Base-by-base conservation (phyloP, 2,113 vertebrate genomes). In the Aegithalos caudatus region DNA sequence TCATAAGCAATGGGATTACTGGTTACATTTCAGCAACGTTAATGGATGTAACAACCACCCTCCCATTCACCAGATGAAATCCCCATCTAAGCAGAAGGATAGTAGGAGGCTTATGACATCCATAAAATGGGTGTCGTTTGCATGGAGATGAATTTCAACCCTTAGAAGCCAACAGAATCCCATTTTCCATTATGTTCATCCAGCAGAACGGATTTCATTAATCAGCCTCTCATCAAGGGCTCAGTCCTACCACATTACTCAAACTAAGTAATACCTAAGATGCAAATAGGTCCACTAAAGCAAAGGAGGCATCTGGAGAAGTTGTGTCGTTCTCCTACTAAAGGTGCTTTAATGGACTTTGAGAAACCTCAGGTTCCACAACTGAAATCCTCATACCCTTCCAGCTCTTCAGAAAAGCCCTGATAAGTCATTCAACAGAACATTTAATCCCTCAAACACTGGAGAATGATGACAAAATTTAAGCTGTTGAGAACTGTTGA, bases 161-260 rank as follows among this genome's bases (percentile, higher is more conserved):
- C 94, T 90, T 72, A 56, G 90, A 96, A 95, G 88, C 88, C 94
- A 95, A 95, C 64, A 88, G 96, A 92, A 96, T 97, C 96, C 85
- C 95, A 96, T 96, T 97, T 96, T 96, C 95, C 96, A 94, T 97
- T 95, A 97, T 90, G 95, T 53, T 96, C 96, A 96, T 50, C 93
- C 90, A 92, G 93, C 95, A 96, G 94, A 97, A 96, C 90, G 92
- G 92, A 94, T 93, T 96, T 97, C 93, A 97, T 96, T 95, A 97
- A 97, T 97, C 95, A 96, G 72, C 92, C 91, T 84, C 91, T 96
- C 96, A 96, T 94, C 93, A 86, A 91, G 88, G 83, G 76, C 95
- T 96, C 93, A 42, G 72, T 93, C 88, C 90, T 76, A 94, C 90
- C 82, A 86, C 95, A 96, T 96, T 88, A 96, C 90, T 97, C 95